Conservation (phyloP, 2,797 vertebrate genomes). For the Pipistrellus nathusii region DNA sequence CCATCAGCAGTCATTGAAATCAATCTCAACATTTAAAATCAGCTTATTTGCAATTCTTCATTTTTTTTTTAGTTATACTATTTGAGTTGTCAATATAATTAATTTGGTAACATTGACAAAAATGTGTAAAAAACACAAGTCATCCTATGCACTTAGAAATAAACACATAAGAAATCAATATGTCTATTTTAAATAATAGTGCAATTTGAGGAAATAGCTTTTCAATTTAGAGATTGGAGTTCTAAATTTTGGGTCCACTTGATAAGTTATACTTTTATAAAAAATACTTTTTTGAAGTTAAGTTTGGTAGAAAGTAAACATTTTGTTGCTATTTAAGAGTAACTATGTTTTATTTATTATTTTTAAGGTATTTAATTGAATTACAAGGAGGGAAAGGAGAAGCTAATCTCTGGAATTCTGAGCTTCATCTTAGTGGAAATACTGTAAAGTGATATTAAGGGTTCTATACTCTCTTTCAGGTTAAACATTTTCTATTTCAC, state of each 20-base stretch:
- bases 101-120: constrained; percentile 34
- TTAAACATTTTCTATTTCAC: neutral
- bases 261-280: neutral
- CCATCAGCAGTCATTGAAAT: neutral
- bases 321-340: neutral
- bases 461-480: neutral
- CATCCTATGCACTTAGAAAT: constrained; percentile 80
- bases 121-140: constrained; percentile 40
- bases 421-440: neutral
- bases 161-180: neutral
- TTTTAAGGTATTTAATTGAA: constrained; percentile 21
- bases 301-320: neutral
- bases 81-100: constrained; percentile 63
- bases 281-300: neutral
- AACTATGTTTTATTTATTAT: neutral
- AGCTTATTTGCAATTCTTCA: constrained; percentile 65
- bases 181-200: neutral
- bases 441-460: neutral
- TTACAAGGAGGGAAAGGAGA: neutral
- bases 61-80: constrained; percentile 52
- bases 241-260: neutral
- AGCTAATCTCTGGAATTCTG: neutral
- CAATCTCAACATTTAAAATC: constrained; percentile 2
- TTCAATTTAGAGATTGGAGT: neutral
- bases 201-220: neutral